phyloP scores from a whole-genome alignment of 2,888 invertebrate species.

The Polyploca ridens region DNA sequence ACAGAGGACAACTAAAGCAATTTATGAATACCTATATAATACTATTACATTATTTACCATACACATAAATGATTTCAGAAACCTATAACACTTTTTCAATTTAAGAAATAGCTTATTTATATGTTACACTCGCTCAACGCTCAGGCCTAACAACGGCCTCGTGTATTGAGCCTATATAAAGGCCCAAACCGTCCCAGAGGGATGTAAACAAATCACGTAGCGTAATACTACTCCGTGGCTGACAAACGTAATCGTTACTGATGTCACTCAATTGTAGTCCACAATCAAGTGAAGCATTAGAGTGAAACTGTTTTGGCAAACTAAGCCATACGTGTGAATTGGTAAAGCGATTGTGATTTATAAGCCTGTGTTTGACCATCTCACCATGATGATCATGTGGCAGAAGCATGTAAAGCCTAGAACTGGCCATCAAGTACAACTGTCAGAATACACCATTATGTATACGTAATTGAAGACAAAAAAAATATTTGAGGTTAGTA shows the following conservation, averaged over 20 bases:
- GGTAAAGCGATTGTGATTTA: not conserved
- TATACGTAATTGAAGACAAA: too few relatives aligned
- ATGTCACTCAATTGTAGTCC: constrained; percentile 6
- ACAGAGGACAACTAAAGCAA: too few relatives aligned
- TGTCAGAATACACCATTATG: too few relatives aligned
- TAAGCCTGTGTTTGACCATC: too few relatives aligned
- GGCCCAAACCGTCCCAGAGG: constrained; percentile 17
- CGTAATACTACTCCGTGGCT: constrained; percentile 1
- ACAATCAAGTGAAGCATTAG: constrained; percentile 3
- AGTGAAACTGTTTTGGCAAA: not conserved
- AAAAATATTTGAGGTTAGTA: too few relatives aligned
- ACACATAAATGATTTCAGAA: too few relatives aligned
- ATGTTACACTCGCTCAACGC: not conserved
- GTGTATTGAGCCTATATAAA: not conserved
- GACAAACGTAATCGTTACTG: constrained; percentile 4
- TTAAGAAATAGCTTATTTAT: not conserved
- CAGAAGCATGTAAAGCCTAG: too few relatives aligned
- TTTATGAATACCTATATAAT: too few relatives aligned
- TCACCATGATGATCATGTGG: too few relatives aligned
- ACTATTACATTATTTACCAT: too few relatives aligned
- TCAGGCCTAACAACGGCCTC: constrained; percentile 3
- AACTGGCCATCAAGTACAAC: too few relatives aligned
- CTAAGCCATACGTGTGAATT: not conserved
- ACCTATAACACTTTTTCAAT: not conserved
- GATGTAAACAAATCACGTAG: constrained; percentile 24